Evolutionary conservation across 2,888 invertebrate species (phyloP).

Genomic region (Melanargia galathea): DNA sequence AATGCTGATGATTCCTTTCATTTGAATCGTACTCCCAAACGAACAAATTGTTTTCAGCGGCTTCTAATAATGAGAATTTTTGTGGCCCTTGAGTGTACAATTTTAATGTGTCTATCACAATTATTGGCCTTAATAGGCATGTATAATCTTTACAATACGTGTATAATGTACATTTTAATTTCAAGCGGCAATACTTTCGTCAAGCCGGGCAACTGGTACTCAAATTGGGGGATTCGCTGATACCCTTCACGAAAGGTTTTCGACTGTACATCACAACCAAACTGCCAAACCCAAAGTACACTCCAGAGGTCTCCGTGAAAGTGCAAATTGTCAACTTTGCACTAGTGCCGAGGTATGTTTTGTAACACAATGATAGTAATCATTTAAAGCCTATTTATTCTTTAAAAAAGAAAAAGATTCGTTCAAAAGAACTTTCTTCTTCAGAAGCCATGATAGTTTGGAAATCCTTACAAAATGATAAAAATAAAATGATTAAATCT

Average conservation of each 20-base stretch:
- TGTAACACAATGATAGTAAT: not conserved
- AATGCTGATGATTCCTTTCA: too few relatives aligned
- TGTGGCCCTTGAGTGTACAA: not conserved
- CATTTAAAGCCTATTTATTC: not conserved
- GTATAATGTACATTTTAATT: not conserved
- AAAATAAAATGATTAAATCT: too few relatives aligned
- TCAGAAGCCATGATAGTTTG: too few relatives aligned
- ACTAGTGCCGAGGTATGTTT: slow-evolving; percentile 87
- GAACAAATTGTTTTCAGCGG: too few relatives aligned
- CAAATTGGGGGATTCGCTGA: slow-evolving; percentile 91
- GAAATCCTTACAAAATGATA: too few relatives aligned
- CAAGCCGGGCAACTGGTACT: slow-evolving; percentile 89
- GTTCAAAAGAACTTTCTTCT: too few relatives aligned
- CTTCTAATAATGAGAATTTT: too few relatives aligned
- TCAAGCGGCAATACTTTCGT: slow-evolving; percentile 87
- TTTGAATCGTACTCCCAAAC: too few relatives aligned
- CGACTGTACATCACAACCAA: slow-evolving; percentile 93
- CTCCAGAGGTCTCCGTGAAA: slow-evolving; percentile 94
- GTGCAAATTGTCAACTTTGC: slow-evolving; percentile 94
- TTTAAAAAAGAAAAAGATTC: too few relatives aligned
- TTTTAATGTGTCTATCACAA: not conserved
- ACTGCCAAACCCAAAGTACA: slow-evolving; percentile 93
- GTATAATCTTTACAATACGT: too few relatives aligned
- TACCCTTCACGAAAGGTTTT: slow-evolving; percentile 90
- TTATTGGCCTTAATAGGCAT: too few relatives aligned